phyloP scores from a whole-genome alignment of 2,888 invertebrate genomes.

The Dasypolia templi region DNA sequence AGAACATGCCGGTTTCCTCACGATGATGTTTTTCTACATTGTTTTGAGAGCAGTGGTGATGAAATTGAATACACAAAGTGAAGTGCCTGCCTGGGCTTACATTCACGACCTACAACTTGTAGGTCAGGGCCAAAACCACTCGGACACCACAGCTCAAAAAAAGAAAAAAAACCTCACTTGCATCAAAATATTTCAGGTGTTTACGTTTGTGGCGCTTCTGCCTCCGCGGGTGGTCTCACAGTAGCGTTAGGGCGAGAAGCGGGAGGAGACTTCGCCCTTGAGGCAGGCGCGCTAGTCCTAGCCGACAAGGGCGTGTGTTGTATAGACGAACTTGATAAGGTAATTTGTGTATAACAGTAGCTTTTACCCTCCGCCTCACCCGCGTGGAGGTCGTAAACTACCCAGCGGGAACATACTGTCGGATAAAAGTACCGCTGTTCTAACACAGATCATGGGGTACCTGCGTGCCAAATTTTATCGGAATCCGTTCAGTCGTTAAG shows the following conservation, averaged over 20 bases:
- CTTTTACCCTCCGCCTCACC: neutral
- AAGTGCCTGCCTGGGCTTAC: too few species aligned
- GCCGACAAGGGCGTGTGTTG: constrained; percentile 97
- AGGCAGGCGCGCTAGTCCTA: constrained; percentile 96
- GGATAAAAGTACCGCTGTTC: neutral
- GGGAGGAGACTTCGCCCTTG: constrained; percentile 94
- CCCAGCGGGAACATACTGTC: neutral
- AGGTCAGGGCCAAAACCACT: too few species aligned
- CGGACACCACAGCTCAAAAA: too few species aligned
- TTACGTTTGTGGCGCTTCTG: constrained; percentile 97
- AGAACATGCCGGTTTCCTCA: too few species aligned
- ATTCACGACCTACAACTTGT: too few species aligned
- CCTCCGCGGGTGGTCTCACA: constrained; percentile 94
- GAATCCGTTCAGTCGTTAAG: too few species aligned
- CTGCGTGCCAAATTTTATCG: neutral
- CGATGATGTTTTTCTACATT: too few species aligned
- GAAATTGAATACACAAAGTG: too few species aligned
- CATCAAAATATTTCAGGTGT: constrained; percentile 89
- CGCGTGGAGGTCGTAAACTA: neutral
- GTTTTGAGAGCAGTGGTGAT: too few species aligned
- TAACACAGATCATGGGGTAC: neutral
- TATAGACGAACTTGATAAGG: constrained; percentile 99
- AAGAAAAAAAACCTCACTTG: too few species aligned
- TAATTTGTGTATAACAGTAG: constrained; percentile 42
- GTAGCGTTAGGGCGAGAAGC: constrained; percentile 94